These are phyloP conservation scores for Calyptommatus sinebrachiatus DNA, from an alignment of 2,113 vertebrate species.

Conservation along the genomic window DNA sequence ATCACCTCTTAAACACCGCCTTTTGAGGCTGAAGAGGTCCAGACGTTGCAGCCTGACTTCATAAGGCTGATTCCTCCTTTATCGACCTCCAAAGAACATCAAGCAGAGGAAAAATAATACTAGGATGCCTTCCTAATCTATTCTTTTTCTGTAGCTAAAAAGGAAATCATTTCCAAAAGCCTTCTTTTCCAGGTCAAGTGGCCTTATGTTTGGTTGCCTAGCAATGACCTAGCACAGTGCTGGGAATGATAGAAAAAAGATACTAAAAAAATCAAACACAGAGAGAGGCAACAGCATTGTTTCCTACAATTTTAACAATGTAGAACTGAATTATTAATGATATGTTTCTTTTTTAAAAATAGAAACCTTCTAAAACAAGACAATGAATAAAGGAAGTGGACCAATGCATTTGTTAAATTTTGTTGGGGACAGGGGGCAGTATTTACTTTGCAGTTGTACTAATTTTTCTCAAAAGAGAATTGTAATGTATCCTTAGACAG, in stretches of 20 bases:
- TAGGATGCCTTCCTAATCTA: neutral
- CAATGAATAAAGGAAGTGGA: neutral
- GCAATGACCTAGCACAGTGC: conserved; percentile 1
- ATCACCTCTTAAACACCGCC: too few relatives aligned
- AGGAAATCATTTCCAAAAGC: neutral
- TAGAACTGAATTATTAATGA: neutral
- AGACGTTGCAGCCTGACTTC: too few relatives aligned
- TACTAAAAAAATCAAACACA: neutral
- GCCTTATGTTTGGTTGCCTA: neutral
- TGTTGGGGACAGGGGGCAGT: neutral
- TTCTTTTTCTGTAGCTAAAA: neutral
- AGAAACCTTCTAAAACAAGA: neutral
- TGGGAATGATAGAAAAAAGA: neutral
- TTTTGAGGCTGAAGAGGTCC: too few relatives aligned
- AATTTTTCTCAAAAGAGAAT: neutral
- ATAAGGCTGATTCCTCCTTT: neutral
- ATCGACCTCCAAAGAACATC: neutral
- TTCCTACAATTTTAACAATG: neutral
- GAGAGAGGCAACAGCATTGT: neutral
- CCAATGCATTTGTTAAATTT: neutral
- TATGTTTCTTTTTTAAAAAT: neutral
- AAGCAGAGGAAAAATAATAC: neutral
- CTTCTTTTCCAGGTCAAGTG: neutral
- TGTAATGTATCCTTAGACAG: neutral
- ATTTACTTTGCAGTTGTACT: too few relatives aligned